phyloP scores from a whole-genome alignment of 2,888 invertebrate genomes.

The Ischnura elegans region DNA sequence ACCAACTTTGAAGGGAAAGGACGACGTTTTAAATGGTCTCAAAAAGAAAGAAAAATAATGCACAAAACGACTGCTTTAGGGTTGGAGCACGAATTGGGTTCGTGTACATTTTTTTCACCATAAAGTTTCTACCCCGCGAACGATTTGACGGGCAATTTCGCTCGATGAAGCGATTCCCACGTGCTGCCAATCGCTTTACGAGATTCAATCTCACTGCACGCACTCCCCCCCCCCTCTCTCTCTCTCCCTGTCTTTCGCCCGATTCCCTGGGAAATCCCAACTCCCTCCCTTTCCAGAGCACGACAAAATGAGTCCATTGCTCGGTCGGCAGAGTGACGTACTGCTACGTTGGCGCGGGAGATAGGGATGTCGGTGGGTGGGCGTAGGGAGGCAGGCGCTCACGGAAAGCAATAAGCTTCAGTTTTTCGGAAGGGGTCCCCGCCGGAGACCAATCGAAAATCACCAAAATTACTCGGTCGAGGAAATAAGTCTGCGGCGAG shows the following conservation, averaged over 20 bases:
- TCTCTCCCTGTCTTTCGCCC: not conserved
- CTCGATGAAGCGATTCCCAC: slow-evolving; percentile 51
- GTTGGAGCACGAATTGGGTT: slow-evolving; percentile 21
- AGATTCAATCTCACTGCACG: slow-evolving; percentile 36
- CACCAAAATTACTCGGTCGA: not conserved
- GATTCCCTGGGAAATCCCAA: not conserved
- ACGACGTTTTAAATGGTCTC: not conserved
- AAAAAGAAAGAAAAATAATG: not conserved
- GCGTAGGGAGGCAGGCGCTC: not conserved
- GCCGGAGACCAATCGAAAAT: not conserved
- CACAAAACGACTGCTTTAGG: not conserved
- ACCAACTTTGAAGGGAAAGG: not conserved
- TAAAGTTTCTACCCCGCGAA: slow-evolving; percentile 34
- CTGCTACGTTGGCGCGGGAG: slow-evolving; percentile 6
- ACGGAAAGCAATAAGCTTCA: slow-evolving; percentile 13
- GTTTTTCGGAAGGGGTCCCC: not conserved
- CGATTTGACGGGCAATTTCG: slow-evolving; percentile 42
- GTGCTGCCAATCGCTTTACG: slow-evolving; percentile 47
- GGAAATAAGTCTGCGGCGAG: not conserved
- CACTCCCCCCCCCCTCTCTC: slow-evolving; percentile 5
- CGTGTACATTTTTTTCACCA: slow-evolving; percentile 29
- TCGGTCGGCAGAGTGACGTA: slow-evolving; percentile 16
- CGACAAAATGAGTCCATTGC: slow-evolving; percentile 35
- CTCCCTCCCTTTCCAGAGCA: not conserved
- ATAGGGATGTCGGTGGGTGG: not conserved